Evolutionary conservation across 1,140 invertebrate genomes (phyloP).

Genomic region (Drosophila aff.): DNA sequence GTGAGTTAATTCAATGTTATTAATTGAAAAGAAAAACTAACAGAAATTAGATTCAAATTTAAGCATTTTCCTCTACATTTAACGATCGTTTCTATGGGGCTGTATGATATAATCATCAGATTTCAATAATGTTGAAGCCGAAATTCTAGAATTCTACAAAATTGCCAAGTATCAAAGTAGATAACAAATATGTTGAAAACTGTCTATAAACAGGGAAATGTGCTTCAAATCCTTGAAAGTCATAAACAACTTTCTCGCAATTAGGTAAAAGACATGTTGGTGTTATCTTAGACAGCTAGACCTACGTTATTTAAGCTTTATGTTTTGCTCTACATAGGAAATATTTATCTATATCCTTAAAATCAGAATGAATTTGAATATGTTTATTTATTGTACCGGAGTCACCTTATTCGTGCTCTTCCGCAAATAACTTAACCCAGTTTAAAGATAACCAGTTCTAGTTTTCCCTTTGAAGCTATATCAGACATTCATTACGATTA

Average conservation of each 20-base stretch:
- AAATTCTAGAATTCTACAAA: too few relatives aligned
- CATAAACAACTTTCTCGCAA: not conserved
- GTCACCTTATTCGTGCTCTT: not conserved
- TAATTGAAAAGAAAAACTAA: too few relatives aligned
- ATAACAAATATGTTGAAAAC: not conserved
- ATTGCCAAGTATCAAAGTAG: too few relatives aligned
- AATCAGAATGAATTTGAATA: not conserved
- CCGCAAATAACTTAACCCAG: not conserved
- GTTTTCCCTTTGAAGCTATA: not conserved
- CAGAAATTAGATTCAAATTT: too few relatives aligned
- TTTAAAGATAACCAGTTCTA: not conserved
- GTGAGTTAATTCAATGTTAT: too few relatives aligned
- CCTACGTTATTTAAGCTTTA: not conserved
- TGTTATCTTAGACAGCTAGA: not conserved
- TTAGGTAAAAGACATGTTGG: not conserved
- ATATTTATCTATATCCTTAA: not conserved
- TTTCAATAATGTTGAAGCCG: too few relatives aligned
- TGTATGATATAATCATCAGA: too few relatives aligned
- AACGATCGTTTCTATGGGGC: too few relatives aligned
- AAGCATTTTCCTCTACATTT: too few relatives aligned
- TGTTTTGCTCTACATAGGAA: not conserved
- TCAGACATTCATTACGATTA: not conserved
- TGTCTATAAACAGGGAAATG: too few relatives aligned
- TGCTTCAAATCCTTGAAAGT: too few relatives aligned
- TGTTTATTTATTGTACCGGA: not conserved